A percentile compares a stretch with the other conserved stretches of the same genome.
Conservation (phyloP, 1,140 invertebrate genomes). For the Notospermus geniculatus region DNA sequence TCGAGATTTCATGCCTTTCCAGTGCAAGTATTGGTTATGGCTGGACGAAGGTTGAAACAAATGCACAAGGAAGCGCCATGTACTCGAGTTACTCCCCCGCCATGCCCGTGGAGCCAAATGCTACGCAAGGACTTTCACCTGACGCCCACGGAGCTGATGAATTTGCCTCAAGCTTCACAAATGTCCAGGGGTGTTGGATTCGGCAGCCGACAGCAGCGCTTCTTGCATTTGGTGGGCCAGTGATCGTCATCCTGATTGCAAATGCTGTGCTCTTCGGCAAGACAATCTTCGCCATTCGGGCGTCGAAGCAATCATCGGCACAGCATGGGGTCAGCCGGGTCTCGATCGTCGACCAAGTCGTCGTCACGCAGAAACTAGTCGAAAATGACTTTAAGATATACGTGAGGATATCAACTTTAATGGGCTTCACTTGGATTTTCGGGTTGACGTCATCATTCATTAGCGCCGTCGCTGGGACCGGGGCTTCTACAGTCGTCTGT, state of each 20-base stretch:
- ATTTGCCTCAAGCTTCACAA: neutral
- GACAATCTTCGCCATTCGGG: constrained; percentile 59
- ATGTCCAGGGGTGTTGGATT: constrained; percentile 56
- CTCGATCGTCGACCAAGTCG: constrained; percentile 15
- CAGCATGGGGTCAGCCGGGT: constrained; percentile 30
- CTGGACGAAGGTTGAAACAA: constrained; percentile 8
- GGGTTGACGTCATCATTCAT: constrained; percentile 49
- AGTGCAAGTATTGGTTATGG: constrained; percentile 38
- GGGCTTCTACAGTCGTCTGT: constrained; percentile 29
- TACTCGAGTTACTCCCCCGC: no score
- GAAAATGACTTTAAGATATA: constrained; percentile 61
- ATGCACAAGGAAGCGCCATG: no score
- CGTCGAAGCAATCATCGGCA: constrained; percentile 39
- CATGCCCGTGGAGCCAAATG: no score
- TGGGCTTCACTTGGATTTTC: constrained; percentile 58
- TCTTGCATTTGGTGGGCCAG: constrained; percentile 51
- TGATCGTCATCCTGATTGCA: constrained; percentile 44
- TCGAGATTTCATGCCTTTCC: constrained; percentile 29
- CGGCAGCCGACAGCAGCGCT: constrained; percentile 45
- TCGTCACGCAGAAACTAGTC: constrained; percentile 31
- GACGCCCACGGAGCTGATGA: neutral
- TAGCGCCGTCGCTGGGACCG: constrained; percentile 30
- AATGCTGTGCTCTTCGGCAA: constrained; percentile 51
- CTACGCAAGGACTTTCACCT: no score
- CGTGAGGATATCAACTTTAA: constrained; percentile 58